These are phyloP conservation scores for Pluvianellus socialis DNA, from an alignment of 2,113 vertebrate species.

Conservation along the genomic window DNA sequence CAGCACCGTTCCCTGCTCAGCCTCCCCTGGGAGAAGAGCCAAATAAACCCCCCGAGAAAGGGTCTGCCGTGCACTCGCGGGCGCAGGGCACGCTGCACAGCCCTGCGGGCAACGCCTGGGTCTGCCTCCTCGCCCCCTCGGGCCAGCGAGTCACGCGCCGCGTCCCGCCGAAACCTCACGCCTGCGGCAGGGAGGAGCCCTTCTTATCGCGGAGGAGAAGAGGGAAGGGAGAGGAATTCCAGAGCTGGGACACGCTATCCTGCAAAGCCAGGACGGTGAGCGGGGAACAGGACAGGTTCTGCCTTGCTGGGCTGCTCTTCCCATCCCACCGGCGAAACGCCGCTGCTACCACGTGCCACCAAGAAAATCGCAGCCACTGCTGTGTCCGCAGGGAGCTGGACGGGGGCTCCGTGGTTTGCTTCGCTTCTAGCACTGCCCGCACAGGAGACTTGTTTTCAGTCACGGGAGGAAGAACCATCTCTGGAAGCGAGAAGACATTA, in stretches of 20 bases:
- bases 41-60: neutral
- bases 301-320: neutral
- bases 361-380: neutral
- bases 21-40: neutral
- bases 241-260: neutral
- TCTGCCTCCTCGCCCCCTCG: neutral
- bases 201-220: neutral
- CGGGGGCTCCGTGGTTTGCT: neutral
- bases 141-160: neutral
- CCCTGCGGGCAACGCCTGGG: neutral
- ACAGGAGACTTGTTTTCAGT: neutral
- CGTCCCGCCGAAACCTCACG: neutral
- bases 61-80: neutral
- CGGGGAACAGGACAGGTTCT: neutral
- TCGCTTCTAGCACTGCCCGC: neutral
- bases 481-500: neutral
- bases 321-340: neutral
- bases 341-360: fast-evolving
- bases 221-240: neutral
- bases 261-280: neutral
- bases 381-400: neutral
- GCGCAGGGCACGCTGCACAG: too few species aligned
- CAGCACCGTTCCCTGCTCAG: neutral
- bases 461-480: neutral
- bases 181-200: neutral